Evolutionary conservation across 2,113 vertebrate genomes (phyloP), one percentile per base, ranked within the genome.

Genomic region (Telmatochromis brichardi): DNA sequence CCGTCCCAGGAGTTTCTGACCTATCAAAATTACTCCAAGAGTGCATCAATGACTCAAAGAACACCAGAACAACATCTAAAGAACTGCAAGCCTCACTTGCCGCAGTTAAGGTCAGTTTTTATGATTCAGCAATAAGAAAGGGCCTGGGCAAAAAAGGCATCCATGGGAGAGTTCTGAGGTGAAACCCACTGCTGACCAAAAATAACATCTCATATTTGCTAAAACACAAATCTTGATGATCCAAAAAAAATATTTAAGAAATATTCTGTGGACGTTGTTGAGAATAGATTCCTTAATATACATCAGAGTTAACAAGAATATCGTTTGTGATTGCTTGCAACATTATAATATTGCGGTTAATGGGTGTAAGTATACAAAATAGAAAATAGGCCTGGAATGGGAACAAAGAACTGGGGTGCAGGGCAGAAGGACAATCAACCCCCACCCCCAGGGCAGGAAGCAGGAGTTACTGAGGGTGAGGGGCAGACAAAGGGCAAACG

Each of bases 391-490:
- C 14, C 28, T 60, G 0, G 28, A 6, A 60, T 60, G 26, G 26
- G 8, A 60, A 60, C 26, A 60, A 60, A 31, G 57, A 60, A 31
- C 57, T 31, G 57, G 2, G 5, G 2, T 31, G 14, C 26, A 58
- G 13, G 26, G 7, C 55, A 58, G 55, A 1, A 28, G 55, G 55
- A 58, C 55, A 58, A 58, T 58, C 23, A 58, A 57, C 54, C 4
- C 23, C 57, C 26, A 58, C 57, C 8, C 14, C 8, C 5, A 58
- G 55, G 55, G 2, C 14, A 58, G 0, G 5, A 31, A 58, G 8
- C 57, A 58, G 0, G 55, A 1, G 0, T 31, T 58, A 58, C 14
- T 58, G 14, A 58, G 55, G 14, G 14, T 58, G 55, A 58, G 26
- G 26, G 7, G 55, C 55, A 31, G 55, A 17, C 55, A 58, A 31